These are phyloP conservation scores for Pachyuromys duprasi DNA, from an alignment of 2,797 vertebrate genomes.

Conservation along the genomic window DNA sequence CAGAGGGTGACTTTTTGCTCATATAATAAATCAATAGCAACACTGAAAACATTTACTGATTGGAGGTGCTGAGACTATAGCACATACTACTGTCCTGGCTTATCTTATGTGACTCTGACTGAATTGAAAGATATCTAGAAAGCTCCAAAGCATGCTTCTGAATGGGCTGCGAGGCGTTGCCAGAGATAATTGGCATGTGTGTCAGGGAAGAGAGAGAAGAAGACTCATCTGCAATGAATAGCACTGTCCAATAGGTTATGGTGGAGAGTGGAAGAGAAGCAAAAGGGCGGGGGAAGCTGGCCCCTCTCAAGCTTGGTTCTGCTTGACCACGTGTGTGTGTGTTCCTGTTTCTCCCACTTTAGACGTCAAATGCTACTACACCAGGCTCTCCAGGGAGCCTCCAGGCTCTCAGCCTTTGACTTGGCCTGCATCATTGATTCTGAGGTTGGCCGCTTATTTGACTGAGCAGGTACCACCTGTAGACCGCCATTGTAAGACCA, in stretches of 20 bases:
- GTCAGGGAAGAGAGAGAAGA: not conserved
- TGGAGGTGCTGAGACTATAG: constrained; percentile 10
- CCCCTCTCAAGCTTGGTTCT: not conserved
- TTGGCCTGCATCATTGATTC: not conserved
- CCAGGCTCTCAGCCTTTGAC: not conserved
- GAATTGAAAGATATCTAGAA: not conserved
- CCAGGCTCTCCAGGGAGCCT: not conserved
- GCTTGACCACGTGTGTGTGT: not conserved
- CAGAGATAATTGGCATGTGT: not conserved
- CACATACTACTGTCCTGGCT: not conserved
- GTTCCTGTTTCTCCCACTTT: not conserved
- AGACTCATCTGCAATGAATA: not conserved
- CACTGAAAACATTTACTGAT: not conserved
- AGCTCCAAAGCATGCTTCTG: not conserved
- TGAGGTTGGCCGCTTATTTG: not conserved
- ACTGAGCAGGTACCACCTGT: not conserved
- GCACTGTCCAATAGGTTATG: not conserved
- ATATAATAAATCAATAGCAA: constrained; percentile 31
- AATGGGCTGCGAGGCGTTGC: not conserved
- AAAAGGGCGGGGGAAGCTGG: too few species aligned
- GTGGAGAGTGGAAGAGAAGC: not conserved
- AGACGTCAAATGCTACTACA: not conserved
- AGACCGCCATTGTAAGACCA: not conserved
- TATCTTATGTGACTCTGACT: not conserved
- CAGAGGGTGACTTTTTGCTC: not conserved